Evolutionary conservation across 30 jellyfish, hydroid and myxozoan genomes (phyloP), one percentile per base, ranked within the genome.

Genomic region (Kudoa iwatai): DNA sequence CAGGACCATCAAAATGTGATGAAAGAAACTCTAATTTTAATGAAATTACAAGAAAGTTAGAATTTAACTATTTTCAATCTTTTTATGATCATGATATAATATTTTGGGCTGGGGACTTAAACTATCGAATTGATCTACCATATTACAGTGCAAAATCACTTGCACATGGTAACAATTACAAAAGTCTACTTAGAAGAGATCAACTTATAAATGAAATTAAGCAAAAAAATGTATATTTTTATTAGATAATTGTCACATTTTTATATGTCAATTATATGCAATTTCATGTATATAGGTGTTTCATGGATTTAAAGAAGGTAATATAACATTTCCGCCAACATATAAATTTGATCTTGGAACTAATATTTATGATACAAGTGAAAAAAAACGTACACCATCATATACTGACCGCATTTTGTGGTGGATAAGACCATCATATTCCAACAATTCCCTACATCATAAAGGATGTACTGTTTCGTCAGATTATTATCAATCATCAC

Each of bases 331-430:
- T 31, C 59, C 89, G 26, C 99, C 99, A 21, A 81, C 99, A 0
- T 81, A 81, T 53, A 81, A 81, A 45, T 81, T 56, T 47, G 99
- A 81, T 58, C 35, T 81, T 32, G 63, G 63, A 34, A 62, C 99
- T 25, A 84, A 81, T 49, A 88, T 58, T 40, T 81, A 57, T 34
- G 99, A 81, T 36, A 81, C 99, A 4, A 55, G 89, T 28, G 99
- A 81, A 24, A 81, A 81, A 35, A 35, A 38, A 44, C 71, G 99
- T 11, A 52, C 83, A 17, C 99, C 99, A 0, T 88, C 99, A n/a
- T 81, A 88, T 88, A 81, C 99, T 0, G 99, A 81, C 42, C 82
- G 99, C 17, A 83, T 81, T 3, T 53, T 81, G 34, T 81, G 99
- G 99, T 28, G 59, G 21, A n/a, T n/a, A n/a, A n/a, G n/a, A n/a